A percentile compares a stretch with the other conserved stretches of the same genome.
Conservation (phyloP, 2,113 vertebrate species). For the Nematolebias whitei region DNA sequence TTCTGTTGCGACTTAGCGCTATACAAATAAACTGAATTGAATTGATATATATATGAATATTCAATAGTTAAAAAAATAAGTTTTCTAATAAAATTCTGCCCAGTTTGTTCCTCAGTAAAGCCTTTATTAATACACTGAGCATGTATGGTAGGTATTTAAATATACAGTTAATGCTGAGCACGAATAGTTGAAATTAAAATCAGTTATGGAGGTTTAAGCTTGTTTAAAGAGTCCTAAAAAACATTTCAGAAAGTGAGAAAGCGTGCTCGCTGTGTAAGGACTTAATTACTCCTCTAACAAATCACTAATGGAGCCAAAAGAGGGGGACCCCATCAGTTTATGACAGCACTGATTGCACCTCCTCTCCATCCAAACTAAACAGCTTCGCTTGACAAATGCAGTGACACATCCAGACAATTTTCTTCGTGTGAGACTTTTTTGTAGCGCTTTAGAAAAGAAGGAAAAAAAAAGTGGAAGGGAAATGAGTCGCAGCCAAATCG, state of each 20-base stretch:
- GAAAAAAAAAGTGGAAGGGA: background rate
- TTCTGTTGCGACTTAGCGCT: no score
- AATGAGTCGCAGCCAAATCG: constrained; percentile 65
- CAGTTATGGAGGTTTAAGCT: constrained; percentile 6
- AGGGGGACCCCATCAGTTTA: constrained; percentile 72
- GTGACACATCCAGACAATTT: constrained; percentile 66
- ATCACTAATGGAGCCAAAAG: constrained; percentile 61
- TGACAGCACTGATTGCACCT: constrained; percentile 74
- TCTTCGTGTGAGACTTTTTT: constrained; percentile 71
- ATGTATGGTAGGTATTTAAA: constrained; percentile 10
- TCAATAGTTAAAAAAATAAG: no score
- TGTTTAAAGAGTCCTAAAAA: constrained; percentile 35
- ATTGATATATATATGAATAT: no score
- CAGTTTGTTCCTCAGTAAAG: no score
- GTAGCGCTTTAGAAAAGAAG: constrained; percentile 60
- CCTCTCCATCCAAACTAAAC: constrained; percentile 76
- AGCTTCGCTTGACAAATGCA: constrained; percentile 73
- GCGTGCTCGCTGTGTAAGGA: constrained; percentile 52
- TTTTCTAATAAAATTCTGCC: no score
- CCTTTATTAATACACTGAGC: no score
- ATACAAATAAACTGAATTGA: no score
- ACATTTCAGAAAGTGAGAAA: constrained; percentile 32
- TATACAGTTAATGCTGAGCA: constrained; percentile 19
- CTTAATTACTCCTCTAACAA: constrained; percentile 72
- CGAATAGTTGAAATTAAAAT: constrained; percentile 18